Base-by-base conservation (phyloP, 2,888 invertebrate species). In the Zaprionus bogoriensis region DNA sequence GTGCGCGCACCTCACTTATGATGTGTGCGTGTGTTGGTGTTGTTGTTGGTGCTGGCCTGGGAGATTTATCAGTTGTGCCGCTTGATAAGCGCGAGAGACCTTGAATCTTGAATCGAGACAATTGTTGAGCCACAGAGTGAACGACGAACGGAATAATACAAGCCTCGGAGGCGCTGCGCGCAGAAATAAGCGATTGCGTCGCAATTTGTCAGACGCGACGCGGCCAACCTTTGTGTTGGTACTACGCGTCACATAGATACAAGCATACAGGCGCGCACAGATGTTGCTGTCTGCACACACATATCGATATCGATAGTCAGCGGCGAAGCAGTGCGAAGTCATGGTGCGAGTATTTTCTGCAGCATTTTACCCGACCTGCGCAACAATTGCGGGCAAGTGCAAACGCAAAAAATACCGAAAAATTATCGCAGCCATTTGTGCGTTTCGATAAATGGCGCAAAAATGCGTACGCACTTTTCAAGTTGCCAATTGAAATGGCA, bases 11-110 rank as follows among this genome's bases (percentile, higher is more conserved):
- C n/a, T n/a, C n/a, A 36, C 32, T 48, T 62, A 25, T 30, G n/a
- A 46, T 6, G 46, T 39, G n/a, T n/a, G n/a, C n/a, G n/a, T n/a
- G n/a, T n/a, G n/a, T n/a, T n/a, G n/a, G n/a, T n/a, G n/a, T n/a
- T n/a, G n/a, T 10, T 50, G 22, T 28, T 17, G 25, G 7, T 25
- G 10, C 7, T 38, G 19, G 36, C 19, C 10, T 38, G 27, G 10
- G 2, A 65, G 50, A 65, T 60, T 44, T 72, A 30, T 54, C 51
- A 52, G 28, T 36, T 38, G 10, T 25, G 10, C 36, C 19, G 46
- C 23, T 46, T 44, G 72, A 57, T 53, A 67, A 66, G 51, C 38
- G 12, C 9, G 2, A 42, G 59, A 42, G 59, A 59, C 71, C 72
- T 66, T 60, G 65, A 59, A 36, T 70, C 42, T 59, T 36, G 28